Conservation (phyloP, 1,140 invertebrate species). For the Atta texana region DNA sequence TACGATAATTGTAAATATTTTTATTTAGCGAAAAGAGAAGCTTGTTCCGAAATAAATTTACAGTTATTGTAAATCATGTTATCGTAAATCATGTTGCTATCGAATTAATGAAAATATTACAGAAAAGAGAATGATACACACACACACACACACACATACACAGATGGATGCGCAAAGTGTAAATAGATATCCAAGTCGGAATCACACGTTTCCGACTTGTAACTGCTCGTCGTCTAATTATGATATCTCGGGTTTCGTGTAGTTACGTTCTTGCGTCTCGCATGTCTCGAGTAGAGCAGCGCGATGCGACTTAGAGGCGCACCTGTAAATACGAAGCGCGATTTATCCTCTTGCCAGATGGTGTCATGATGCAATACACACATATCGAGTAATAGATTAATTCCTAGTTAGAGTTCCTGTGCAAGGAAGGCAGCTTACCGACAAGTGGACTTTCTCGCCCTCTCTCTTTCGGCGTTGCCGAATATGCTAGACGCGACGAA, state of each 20-base stretch:
- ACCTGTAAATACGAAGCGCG: conserved; percentile 64
- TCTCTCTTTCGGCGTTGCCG: conserved; percentile 39
- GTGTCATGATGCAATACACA: conserved; percentile 72
- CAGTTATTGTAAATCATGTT: not conserved
- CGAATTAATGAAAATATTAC: conserved; percentile 9
- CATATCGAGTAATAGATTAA: conserved; percentile 68
- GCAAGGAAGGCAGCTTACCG: conserved; percentile 55
- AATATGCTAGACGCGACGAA: conserved; percentile 11
- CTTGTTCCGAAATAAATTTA: not conserved
- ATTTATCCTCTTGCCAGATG: conserved; percentile 71
- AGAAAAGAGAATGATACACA: not conserved
- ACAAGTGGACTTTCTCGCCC: conserved; percentile 57
- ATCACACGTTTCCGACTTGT: conserved; percentile 1
- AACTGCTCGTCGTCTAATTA: conserved; percentile 36
- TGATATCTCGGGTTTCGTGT: conserved; percentile 23
- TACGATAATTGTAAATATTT: not conserved
- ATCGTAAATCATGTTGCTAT: too few relatives aligned
- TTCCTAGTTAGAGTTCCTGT: conserved; percentile 77
- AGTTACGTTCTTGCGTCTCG: conserved; percentile 42
- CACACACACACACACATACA: too few relatives aligned
- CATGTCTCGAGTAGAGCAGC: conserved; percentile 10
- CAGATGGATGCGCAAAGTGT: not conserved
- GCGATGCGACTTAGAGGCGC: conserved; percentile 18
- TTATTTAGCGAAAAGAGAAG: not conserved
- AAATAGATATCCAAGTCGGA: not conserved